Evolutionary conservation across 1,140 invertebrate genomes (phyloP), one percentile per base, ranked within the genome.

Genomic region (Nixonia krombeini): DNA sequence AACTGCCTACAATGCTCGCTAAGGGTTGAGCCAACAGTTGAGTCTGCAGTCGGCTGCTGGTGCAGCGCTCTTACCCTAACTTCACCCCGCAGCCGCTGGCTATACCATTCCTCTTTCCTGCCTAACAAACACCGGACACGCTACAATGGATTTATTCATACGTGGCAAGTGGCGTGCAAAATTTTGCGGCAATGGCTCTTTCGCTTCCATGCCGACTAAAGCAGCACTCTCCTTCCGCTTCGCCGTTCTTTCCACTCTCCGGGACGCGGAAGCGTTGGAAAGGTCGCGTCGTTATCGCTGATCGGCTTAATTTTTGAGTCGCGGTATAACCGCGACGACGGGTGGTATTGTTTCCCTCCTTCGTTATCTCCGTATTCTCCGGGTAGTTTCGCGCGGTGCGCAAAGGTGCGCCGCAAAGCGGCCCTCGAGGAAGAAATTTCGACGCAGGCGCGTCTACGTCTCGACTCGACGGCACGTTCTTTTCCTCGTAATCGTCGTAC

Each of bases 401-500:
- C n/a, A n/a, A n/a, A n/a, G n/a, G n/a, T n/a, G n/a, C n/a, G n/a
- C n/a, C n/a, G n/a, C n/a, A n/a, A n/a, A n/a, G n/a, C n/a, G n/a
- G n/a, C n/a, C n/a, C n/a, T n/a, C n/a, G n/a, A n/a, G n/a, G n/a
- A n/a, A n/a, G n/a, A n/a, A n/a, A n/a, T n/a, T n/a, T n/a, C n/a
- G n/a, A n/a, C n/a, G n/a, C n/a, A n/a, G n/a, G n/a, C n/a, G n/a
- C n/a, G n/a, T n/a, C n/a, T n/a, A n/a, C n/a, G n/a, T n/a, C n/a
- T n/a, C n/a, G n/a, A n/a, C n/a, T n/a, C n/a, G n/a, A n/a, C n/a
- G n/a, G n/a, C n/a, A n/a, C n/a, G n/a, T n/a, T n/a, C n/a, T 31
- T 64, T 57, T 31, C 46, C 23, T 40, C 21, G 46, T 45, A 63
- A 63, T 63, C 51, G 26, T 51, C 51, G 40, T 64, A 33, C 56